These are phyloP conservation scores for Psophia crepitans DNA, from an alignment of 2,113 vertebrate genomes.

Conservation along the genomic window DNA sequence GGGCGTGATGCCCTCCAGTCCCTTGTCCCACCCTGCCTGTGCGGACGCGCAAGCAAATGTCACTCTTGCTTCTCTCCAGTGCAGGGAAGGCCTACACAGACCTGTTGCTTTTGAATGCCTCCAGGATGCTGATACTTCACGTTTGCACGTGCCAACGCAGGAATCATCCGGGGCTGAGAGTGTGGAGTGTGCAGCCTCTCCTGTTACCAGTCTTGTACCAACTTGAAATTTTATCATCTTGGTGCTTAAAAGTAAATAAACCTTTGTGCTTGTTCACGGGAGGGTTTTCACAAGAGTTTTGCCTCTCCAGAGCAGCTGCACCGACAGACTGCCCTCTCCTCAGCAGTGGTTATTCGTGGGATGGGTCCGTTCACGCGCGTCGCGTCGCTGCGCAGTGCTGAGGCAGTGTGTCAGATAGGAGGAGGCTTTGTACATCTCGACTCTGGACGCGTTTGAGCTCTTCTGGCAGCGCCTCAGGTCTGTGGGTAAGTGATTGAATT, in stretches of 20 bases:
- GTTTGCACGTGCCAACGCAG: accelerated
- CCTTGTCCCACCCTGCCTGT: accelerated
- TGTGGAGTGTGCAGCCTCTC: no score
- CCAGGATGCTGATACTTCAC: neutral
- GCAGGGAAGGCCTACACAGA: accelerated
- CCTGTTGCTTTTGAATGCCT: neutral
- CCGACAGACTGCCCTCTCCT: neutral
- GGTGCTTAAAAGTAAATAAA: neutral
- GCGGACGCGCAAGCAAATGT: accelerated
- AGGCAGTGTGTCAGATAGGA: neutral
- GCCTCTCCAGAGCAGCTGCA: neutral
- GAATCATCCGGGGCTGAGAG: neutral
- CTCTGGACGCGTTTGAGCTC: neutral
- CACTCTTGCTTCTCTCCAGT: neutral
- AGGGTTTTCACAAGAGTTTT: neutral
- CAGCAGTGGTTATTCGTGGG: neutral
- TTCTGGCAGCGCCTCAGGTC: neutral
- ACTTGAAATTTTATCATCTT: neutral
- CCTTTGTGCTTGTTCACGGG: neutral
- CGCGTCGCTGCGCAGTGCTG: neutral
- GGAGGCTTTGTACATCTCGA: neutral
- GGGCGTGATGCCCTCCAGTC: accelerated
- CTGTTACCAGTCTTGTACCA: neutral
- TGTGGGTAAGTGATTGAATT: neutral
- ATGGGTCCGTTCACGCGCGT: accelerated